A percentile compares a stretch with the other conserved stretches of the same genome.
These are phyloP conservation scores for Ameiurus melas DNA, from an alignment of 2,113 vertebrate genomes.

Conservation along the genomic window DNA sequence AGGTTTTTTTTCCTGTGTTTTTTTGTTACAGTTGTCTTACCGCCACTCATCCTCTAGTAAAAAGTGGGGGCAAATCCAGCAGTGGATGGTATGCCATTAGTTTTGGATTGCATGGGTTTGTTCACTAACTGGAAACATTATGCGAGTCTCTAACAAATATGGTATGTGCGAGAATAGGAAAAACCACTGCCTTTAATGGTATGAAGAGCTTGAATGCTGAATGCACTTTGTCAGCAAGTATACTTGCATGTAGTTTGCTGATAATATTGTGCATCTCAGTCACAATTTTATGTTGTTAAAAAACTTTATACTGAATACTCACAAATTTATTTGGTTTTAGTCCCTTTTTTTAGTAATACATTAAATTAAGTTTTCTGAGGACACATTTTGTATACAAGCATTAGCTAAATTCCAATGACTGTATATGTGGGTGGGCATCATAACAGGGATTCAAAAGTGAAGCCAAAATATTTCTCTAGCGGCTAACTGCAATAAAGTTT, in stretches of 20 bases:
- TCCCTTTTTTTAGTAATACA: not conserved
- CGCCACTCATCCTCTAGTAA: constrained; percentile 73
- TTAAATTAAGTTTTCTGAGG: not conserved
- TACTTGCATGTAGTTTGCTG: not conserved
- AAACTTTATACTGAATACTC: not conserved
- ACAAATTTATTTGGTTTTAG: not conserved
- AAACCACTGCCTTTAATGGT: not conserved
- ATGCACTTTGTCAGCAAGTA: not conserved
- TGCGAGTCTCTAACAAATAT: not conserved
- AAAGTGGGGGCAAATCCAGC: constrained; percentile 97
- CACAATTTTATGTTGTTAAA: not conserved
- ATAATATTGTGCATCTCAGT: not conserved
- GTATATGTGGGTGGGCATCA: too few species aligned
- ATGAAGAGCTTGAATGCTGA: not conserved
- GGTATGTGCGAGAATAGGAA: not conserved
- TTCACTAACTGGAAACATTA: constrained; percentile 16
- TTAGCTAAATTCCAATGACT: too few species aligned
- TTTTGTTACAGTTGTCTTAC: constrained; percentile 77
- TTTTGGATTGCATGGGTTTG: constrained; percentile 45
- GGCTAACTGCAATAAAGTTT: not conserved
- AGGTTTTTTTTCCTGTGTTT: not conserved
- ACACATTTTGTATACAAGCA: not conserved
- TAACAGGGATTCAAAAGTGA: too few species aligned
- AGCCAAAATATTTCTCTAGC: not conserved
- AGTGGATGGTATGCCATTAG: constrained; percentile 93